Conservation (phyloP, 2,888 invertebrate species). For the Aethes cnicana region DNA sequence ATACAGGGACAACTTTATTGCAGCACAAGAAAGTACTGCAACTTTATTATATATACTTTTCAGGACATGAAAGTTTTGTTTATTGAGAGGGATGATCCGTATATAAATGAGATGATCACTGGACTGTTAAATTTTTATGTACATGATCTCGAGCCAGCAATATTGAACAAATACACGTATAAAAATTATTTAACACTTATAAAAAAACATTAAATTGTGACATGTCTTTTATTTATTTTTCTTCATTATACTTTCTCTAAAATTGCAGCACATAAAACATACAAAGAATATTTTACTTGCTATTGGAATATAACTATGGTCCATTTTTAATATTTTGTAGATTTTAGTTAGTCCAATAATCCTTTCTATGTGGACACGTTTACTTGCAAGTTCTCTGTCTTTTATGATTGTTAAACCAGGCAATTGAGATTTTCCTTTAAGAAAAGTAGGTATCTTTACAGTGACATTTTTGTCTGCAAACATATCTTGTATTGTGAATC, state of each 20-base stretch:
- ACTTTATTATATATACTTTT: constrained; percentile 35
- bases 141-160: background rate
- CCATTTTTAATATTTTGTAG: constrained; percentile 28
- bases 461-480: constrained; percentile 33
- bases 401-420: constrained; percentile 24
- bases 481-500: constrained; percentile 39
- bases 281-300: constrained; percentile 17
- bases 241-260: constrained; percentile 15
- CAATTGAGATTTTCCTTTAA: constrained; percentile 33
- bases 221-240: background rate
- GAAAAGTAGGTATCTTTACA: constrained; percentile 35
- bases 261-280: constrained; percentile 20
- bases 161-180: background rate
- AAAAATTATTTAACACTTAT: background rate
- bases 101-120: constrained; percentile 11
- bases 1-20: constrained; percentile 33
- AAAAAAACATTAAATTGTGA: background rate
- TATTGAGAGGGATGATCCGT: constrained; percentile 26
- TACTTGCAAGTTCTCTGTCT: constrained; percentile 22
- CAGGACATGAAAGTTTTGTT: constrained; percentile 32
- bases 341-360: constrained; percentile 30
- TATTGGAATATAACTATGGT: constrained; percentile 12
- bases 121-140: too few relatives aligned
- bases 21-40: constrained; percentile 31
- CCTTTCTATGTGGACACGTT: constrained; percentile 29